Evolutionary conservation across 2,113 vertebrate genomes (phyloP).

Genomic region (Falcunculus frontatus): DNA sequence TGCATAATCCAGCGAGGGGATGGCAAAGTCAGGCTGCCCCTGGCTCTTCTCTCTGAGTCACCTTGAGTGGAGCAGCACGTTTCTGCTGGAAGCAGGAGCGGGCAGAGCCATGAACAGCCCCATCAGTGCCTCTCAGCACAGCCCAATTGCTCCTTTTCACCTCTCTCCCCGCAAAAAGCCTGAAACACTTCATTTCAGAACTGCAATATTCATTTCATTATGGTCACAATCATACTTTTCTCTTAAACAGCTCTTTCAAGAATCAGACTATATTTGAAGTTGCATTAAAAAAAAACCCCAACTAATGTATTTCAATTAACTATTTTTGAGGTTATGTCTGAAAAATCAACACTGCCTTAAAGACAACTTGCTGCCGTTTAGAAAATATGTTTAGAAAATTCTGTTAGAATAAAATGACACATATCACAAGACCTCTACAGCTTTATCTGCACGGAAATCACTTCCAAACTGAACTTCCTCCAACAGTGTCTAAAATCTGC

Average conservation of each 20-base stretch:
- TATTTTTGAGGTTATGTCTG: neutral
- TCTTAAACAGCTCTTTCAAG: neutral
- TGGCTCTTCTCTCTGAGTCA: neutral
- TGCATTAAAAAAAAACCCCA: neutral
- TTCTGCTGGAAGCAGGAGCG: neutral
- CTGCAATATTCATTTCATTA: neutral
- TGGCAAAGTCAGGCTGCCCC: neutral
- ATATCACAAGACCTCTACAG: rapidly evolving
- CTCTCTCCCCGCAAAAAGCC: neutral
- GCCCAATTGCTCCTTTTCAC: neutral
- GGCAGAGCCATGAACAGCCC: neutral
- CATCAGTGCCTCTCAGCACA: neutral
- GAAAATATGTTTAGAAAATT: neutral
- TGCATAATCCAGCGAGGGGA: neutral
- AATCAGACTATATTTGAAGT: neutral
- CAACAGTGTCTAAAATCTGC: neutral
- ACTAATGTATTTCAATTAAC: neutral
- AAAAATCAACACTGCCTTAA: neutral
- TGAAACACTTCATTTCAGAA: neutral
- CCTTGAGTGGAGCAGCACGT: neutral
- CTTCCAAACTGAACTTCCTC: neutral
- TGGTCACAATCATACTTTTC: neutral
- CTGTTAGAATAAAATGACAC: neutral
- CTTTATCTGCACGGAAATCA: neutral
- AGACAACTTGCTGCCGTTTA: neutral